phyloP scores from a whole-genome alignment of 2,797 vertebrate genomes.

The Ispidina picta region DNA sequence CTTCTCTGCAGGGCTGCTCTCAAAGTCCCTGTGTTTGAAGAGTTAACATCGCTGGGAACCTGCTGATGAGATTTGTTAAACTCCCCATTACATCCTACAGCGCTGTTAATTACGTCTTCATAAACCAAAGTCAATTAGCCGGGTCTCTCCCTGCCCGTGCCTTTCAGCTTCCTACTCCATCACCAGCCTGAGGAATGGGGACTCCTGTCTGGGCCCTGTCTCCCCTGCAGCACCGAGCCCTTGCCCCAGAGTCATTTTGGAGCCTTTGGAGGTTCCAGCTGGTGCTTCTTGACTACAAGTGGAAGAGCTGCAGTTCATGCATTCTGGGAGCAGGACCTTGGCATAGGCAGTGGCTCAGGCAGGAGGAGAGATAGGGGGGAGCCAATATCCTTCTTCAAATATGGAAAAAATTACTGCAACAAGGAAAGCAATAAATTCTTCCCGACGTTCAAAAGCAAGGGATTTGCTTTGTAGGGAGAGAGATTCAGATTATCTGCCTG shows the following conservation, averaged over 20 bases:
- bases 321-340: rapidly evolving
- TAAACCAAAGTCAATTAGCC: conserved; percentile 35
- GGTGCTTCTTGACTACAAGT: not conserved
- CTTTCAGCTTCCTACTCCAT: not conserved
- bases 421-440: not conserved
- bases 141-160: not conserved
- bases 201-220: not conserved
- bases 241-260: not conserved
- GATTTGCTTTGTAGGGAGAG: conserved; percentile 23
- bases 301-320: not conserved
- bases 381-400: not conserved
- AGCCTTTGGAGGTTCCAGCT: not conserved
- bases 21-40: not conserved
- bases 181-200: not conserved
- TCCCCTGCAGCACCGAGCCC: not conserved
- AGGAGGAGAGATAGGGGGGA: not conserved
- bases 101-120: not conserved
- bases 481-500: conserved; percentile 8
- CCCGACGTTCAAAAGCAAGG: not conserved
- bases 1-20: not conserved
- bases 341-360: not conserved
- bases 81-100: not conserved
- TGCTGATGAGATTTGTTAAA: not conserved
- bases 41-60: not conserved
- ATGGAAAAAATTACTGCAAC: not conserved